Conservation (phyloP, 2,888 invertebrate species). For the Phymatocera aterrima region DNA sequence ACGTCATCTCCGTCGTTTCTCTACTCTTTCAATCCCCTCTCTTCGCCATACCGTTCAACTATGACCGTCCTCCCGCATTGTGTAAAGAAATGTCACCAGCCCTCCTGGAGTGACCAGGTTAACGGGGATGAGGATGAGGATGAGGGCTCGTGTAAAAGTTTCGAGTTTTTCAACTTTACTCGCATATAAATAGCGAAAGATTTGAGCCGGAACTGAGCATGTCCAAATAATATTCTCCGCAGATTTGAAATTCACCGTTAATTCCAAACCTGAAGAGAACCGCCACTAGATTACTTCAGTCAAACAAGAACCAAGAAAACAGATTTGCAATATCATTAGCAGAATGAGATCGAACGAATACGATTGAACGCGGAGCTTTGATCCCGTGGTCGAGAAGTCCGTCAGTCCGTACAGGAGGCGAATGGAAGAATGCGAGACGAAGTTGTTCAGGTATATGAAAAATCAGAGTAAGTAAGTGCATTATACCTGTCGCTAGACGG, state of each 20-base stretch:
- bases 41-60: slow-evolving; percentile 1
- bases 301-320: not conserved
- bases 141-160: slow-evolving; percentile 29
- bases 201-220: not conserved
- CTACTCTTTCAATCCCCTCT: not conserved
- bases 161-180: slow-evolving; percentile 28
- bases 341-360: not conserved
- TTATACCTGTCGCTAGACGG: slow-evolving; percentile 46
- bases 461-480: not conserved
- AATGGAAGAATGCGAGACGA: not conserved
- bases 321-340: not conserved
- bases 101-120: slow-evolving; percentile 41
- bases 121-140: slow-evolving; percentile 40
- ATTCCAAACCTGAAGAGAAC: too few species aligned
- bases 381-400: not conserved
- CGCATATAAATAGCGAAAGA: slow-evolving; percentile 2
- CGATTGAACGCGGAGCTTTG: too few species aligned
- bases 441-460: not conserved
- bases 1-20: not conserved
- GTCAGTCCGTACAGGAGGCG: not conserved
- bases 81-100: slow-evolving; percentile 41
- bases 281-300: too few species aligned
- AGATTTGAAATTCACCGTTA: not conserved
- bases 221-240: not conserved
- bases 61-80: slow-evolving; percentile 33